A percentile compares a stretch with the other conserved stretches of the same genome.
Conservation (phyloP, 1,140 invertebrate genomes). For the Drosophila subpulchrella region DNA sequence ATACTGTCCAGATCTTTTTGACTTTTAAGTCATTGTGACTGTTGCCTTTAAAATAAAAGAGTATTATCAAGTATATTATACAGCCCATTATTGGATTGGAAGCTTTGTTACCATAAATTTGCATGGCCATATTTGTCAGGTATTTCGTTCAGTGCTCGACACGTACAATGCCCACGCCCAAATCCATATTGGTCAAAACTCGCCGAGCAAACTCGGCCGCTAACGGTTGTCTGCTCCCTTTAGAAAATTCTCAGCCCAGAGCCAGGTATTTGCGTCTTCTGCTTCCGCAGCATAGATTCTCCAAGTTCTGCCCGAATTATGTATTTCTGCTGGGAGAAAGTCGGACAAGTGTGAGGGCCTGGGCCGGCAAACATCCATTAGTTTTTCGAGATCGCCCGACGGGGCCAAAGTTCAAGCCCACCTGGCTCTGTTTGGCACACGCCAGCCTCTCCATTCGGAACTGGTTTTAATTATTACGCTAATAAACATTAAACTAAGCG, state of each 20-base stretch:
- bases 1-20: neutral
- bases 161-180: constrained; percentile 58
- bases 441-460: constrained; percentile 9
- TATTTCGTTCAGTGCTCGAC: constrained; percentile 38
- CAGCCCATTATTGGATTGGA: neutral
- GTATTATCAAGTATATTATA: neutral
- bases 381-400: constrained; percentile 13
- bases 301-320: constrained; percentile 16
- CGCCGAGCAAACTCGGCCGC: constrained; percentile 13
- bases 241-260: constrained; percentile 1
- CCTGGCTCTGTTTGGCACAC: constrained; percentile 27
- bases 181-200: constrained; percentile 31
- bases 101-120: constrained; percentile 10
- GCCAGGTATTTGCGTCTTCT: constrained; percentile 33
- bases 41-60: constrained; percentile 7
- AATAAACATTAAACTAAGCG: constrained; percentile 18
- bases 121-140: neutral
- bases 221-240: constrained; percentile 38
- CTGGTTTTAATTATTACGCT: constrained; percentile 26
- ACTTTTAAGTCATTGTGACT: neutral
- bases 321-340: constrained; percentile 32
- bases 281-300: constrained; percentile 24
- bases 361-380: constrained; percentile 22
- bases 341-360: constrained; percentile 10
- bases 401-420: constrained; percentile 34